Base-by-base conservation (phyloP, 2,888 invertebrate genomes). In the Thecophora atra region DNA sequence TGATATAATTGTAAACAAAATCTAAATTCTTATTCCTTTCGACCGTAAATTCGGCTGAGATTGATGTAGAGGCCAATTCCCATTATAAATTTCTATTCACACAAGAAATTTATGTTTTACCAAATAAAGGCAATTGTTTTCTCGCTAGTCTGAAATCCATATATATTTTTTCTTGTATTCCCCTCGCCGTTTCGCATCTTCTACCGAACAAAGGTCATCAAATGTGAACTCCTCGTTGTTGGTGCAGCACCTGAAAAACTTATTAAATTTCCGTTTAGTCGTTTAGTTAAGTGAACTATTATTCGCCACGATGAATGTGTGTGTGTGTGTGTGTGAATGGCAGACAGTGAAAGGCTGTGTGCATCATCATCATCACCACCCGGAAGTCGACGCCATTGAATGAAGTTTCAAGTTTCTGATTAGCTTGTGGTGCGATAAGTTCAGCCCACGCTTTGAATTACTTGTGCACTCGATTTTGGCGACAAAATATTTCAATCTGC, bases 401-500 rank as follows among this genome's bases (percentile, higher is more conserved):
- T 73, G 58, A 65, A 71, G 71, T 73, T 73, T 52, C 68, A 56
- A 71, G 66, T 73, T 73, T 70, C 73, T 73, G 71, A 73, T 71
- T 71, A 73, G 71, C 26, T 17, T 68, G 62, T 19, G 62, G 44
- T 54, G 37, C 13, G 63, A 44, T 63, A 47, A 64, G 19, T 28
- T 37, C 28, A 28, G 11, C 17, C 13, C 28, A 64, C 30, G 21
- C 44, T 15, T 3, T 21, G 28, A 21, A 54, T 63, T 21, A 19
- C 44, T 63, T 3, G 17, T 24, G 47, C 42, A 47, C 47, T 17
- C 64, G 64, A 64, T 44, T 64, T 64, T 64, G 26, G 54, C 21
- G 67, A 56, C 54, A 67, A 54, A 56, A 19, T 64, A 58, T 37
- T 56, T 67, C 67, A 67, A 67, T 67, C 54, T 67, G 24, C 56